Percentiles rank a stretch among this genome's conserved stretches.
These are phyloP conservation scores for Drosophila sucinea DNA, from an alignment of 1,140 invertebrate genomes.

Conservation along the genomic window DNA sequence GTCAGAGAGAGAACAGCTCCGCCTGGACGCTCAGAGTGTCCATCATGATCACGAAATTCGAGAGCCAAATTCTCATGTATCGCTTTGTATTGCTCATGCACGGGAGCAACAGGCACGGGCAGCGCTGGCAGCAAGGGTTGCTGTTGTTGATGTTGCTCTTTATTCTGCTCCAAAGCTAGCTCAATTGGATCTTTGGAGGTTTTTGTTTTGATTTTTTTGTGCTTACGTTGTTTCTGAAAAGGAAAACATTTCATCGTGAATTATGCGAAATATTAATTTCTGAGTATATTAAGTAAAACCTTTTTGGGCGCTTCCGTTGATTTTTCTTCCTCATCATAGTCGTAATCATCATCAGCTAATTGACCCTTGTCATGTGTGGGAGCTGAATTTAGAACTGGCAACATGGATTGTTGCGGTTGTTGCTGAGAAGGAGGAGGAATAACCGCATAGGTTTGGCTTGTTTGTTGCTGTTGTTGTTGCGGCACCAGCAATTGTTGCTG, in stretches of 20 bases:
- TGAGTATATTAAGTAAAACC: slow-evolving; percentile 24
- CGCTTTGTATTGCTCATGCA: slow-evolving; percentile 79
- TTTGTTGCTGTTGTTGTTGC: slow-evolving; percentile 31
- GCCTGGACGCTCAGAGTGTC: slow-evolving; percentile 87
- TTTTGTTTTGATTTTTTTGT: slow-evolving; percentile 71
- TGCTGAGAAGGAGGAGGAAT: slow-evolving; percentile 30
- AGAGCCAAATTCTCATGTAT: slow-evolving; percentile 77
- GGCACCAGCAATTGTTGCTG: slow-evolving; percentile 26
- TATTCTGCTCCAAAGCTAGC: slow-evolving; percentile 70
- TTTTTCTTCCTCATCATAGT: slow-evolving; percentile 79
- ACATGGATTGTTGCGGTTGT: slow-evolving; percentile 54
- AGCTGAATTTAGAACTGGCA: slow-evolving; percentile 63
- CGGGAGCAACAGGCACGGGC: slow-evolving; percentile 56
- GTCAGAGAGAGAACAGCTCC: slow-evolving; percentile 94
- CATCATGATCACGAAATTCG: slow-evolving; percentile 85
- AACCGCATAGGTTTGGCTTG: slow-evolving; percentile 47
- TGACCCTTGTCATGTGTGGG: slow-evolving; percentile 54
- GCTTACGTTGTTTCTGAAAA: slow-evolving; percentile 71
- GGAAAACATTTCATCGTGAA: neutral
- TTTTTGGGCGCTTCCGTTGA: slow-evolving; percentile 82
- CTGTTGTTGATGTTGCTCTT: slow-evolving; percentile 68
- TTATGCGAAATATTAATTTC: neutral
- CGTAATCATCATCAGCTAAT: slow-evolving; percentile 71
- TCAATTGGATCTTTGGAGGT: slow-evolving; percentile 67
- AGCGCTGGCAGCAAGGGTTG: slow-evolving; percentile 46